Evolutionary conservation across 1,140 invertebrate species (phyloP), one percentile per base, ranked within the genome.

Genomic region (Chymomyza costata): DNA sequence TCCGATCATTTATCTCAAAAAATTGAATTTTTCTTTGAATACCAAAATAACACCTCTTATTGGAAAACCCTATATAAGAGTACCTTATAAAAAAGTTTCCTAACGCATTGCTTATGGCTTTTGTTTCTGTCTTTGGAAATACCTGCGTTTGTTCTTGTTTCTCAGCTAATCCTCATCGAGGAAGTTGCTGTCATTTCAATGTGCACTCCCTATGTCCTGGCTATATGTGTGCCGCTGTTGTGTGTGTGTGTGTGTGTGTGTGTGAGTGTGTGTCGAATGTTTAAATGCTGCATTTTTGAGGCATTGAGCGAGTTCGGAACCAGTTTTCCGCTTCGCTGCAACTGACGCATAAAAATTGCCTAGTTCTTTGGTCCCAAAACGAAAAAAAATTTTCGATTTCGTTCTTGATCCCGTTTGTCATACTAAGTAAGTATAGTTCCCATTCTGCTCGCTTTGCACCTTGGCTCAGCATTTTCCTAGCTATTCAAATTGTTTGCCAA

Each of bases 331-430:
- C 73, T 68, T 73, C 63, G 63, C 37, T 65, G 63, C 71, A 76
- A 76, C 71, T 76, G 71, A 70, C 73, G 73, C 71, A 73, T 78
- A 80, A n/a, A n/a, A 73, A 80, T 73, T 80, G 61, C 57, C 66
- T 64, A n/a, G n/a, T n/a, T n/a, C n/a, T n/a, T n/a, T n/a, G n/a
- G 55, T 40, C 46, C 46, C 39, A 7, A 8, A 5, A 3, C 21
- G 21, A 25, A 25, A 8, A n/a, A 3, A 34, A 6, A n/a, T 34
- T 34, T 34, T 35, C 35, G 35, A 53, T 54, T 43, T 49, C 41
- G 15, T 40, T 41, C 17, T 51, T 41, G 37, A 43, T 52, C 15
- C 46, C 10, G 28, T n/a, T n/a, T n/a, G n/a, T n/a, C n/a, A n/a
- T n/a, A n/a, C n/a, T n/a, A n/a, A n/a, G n/a, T n/a, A n/a, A n/a